Percentiles rank a stretch among this genome's conserved stretches.
phyloP scores from a whole-genome alignment of 53 echinoderm and acorn worm species.

The Apostichopus leukothele region DNA sequence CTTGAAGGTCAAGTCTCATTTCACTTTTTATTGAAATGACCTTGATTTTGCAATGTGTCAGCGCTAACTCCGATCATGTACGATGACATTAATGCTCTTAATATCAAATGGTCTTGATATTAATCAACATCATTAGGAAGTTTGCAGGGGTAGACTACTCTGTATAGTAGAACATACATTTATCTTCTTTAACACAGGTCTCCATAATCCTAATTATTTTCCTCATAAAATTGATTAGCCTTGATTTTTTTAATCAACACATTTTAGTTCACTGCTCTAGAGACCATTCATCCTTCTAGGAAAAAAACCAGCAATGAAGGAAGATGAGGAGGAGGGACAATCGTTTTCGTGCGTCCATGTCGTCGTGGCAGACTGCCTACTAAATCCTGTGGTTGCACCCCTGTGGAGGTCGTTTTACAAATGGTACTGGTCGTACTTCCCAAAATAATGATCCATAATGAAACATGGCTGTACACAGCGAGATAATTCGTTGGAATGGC shows the following conservation, averaged over 20 bases:
- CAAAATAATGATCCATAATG: background rate
- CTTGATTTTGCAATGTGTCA: too few relatives aligned
- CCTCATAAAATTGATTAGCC: background rate
- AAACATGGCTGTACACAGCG: background rate
- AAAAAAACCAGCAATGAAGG: background rate
- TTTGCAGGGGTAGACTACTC: too few relatives aligned
- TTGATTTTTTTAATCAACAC: background rate
- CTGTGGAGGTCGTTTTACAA: background rate
- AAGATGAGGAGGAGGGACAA: background rate
- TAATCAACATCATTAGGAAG: too few relatives aligned
- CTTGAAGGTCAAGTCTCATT: too few relatives aligned
- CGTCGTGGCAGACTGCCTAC: background rate
- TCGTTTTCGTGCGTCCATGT: background rate
- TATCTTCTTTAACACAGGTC: too few relatives aligned
- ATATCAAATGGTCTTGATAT: too few relatives aligned
- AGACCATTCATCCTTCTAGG: background rate
- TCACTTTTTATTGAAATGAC: too few relatives aligned
- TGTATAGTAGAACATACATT: too few relatives aligned
- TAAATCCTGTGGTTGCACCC: background rate
- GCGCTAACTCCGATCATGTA: too few relatives aligned
- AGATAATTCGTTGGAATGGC: background rate
- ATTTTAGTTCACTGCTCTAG: background rate
- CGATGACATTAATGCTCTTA: too few relatives aligned
- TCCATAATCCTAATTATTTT: too few relatives aligned
- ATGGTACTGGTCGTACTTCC: background rate